Evolutionary conservation across 2,797 vertebrate genomes (phyloP).

Genomic region (Brotula barbata): DNA sequence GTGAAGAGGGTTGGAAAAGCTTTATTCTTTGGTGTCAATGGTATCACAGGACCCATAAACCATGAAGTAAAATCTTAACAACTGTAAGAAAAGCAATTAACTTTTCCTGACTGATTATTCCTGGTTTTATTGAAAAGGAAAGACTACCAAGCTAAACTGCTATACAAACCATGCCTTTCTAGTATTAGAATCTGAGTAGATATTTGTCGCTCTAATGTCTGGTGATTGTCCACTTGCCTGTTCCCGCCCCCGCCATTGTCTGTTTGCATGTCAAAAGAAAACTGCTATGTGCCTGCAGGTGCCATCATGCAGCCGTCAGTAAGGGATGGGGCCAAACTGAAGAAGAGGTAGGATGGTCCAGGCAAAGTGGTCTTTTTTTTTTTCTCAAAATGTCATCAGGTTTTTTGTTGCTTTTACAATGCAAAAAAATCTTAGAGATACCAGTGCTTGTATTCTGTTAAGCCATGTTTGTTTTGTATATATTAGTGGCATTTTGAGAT

Average conservation of each 20-base stretch:
- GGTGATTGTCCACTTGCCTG: constrained; percentile 26
- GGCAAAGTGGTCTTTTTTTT: neutral
- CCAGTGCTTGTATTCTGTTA: constrained; percentile 47
- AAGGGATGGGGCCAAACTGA: constrained; percentile 25
- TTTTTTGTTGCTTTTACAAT: constrained; percentile 25
- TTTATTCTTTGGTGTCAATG: constrained; percentile 30
- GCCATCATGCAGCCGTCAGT: constrained; percentile 68
- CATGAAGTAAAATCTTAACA: constrained; percentile 13
- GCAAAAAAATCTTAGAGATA: constrained; percentile 62
- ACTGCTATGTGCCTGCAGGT: constrained; percentile 36
- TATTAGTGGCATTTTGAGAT: constrained; percentile 49
- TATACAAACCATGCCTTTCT: constrained; percentile 31
- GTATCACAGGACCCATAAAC: neutral
- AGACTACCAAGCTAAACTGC: constrained; percentile 33
- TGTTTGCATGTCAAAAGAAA: constrained; percentile 35
- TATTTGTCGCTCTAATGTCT: constrained; percentile 38
- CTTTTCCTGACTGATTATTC: neutral
- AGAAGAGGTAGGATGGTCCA: constrained; percentile 10
- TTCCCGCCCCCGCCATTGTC: constrained; percentile 9
- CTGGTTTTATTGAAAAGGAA: too few relatives aligned
- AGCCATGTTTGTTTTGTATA: constrained; percentile 37
- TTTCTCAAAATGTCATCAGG: constrained; percentile 31
- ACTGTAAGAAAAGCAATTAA: constrained; percentile 12
- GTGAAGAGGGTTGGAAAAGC: constrained; percentile 27
- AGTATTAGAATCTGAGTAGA: constrained; percentile 41